Evolutionary conservation across 2,797 vertebrate genomes (phyloP).

Genomic region (Alfaro cultratus): DNA sequence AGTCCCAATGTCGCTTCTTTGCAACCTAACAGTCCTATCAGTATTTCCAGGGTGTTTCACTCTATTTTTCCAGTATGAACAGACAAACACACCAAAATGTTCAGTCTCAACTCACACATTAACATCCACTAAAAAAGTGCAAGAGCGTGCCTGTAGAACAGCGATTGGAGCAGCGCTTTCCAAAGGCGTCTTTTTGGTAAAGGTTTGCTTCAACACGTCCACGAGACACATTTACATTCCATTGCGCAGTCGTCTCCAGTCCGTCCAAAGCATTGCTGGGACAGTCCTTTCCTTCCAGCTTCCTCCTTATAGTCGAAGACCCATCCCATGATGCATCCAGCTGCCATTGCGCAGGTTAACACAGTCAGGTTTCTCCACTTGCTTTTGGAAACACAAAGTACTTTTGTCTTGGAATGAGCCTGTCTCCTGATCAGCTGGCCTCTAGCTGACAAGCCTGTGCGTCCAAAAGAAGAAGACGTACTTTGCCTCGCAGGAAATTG

Average conservation of each 20-base stretch:
- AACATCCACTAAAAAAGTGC: conserved; percentile 76
- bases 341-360: conserved; percentile 54
- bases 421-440: conserved; percentile 80
- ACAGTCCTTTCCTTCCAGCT: conserved; percentile 40
- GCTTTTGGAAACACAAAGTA: conserved; percentile 60
- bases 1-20: conserved; percentile 30
- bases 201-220: conserved; percentile 50
- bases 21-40: conserved; percentile 34
- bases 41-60: conserved; percentile 46
- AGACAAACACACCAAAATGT: conserved; percentile 33
- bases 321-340: conserved; percentile 44
- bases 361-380: conserved; percentile 57
- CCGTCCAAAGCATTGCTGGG: conserved; percentile 52
- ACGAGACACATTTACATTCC: conserved; percentile 52
- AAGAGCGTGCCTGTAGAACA: conserved; percentile 70
- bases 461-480: conserved; percentile 79
- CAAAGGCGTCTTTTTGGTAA: conserved; percentile 57
- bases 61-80: conserved; percentile 32
- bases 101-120: conserved; percentile 35
- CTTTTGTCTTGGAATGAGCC: conserved; percentile 38
- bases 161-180: conserved; percentile 63
- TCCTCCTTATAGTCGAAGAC: conserved; percentile 32
- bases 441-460: conserved; percentile 82
- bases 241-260: conserved; percentile 63
- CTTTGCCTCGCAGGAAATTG: conserved; percentile 90